phyloP scores from a whole-genome alignment of 2,888 invertebrate genomes.

The Chalcis sispes region DNA sequence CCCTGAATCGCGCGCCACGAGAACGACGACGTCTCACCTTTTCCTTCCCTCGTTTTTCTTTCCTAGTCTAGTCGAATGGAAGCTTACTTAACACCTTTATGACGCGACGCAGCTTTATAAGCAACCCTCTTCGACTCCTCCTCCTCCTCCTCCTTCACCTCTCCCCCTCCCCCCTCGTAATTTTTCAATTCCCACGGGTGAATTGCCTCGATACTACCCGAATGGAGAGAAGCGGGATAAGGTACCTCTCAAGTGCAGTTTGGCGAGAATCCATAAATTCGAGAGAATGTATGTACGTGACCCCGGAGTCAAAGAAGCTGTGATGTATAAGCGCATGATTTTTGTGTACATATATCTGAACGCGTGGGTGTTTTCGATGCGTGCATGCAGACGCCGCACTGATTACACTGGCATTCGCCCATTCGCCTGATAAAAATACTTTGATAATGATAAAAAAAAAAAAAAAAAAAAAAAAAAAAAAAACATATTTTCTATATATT shows the following conservation, averaged over 20 bases:
- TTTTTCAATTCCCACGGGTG: constrained; percentile 32
- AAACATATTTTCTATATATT: no score
- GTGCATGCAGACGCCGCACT: no score
- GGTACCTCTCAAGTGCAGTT: constrained; percentile 5
- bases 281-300: constrained; percentile 12
- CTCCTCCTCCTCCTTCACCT: no score
- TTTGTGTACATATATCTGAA: no score
- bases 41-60: no score
- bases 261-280: constrained; percentile 24
- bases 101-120: neutral
- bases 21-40: neutral
- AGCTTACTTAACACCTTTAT: constrained; percentile 39
- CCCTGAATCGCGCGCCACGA: constrained; percentile 40
- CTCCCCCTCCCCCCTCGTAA: constrained; percentile 4
- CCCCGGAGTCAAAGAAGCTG: neutral
- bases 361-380: no score
- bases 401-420: no score
- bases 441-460: no score
- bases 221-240: neutral
- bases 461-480: no score
- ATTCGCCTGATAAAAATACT: no score
- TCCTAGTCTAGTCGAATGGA: no score
- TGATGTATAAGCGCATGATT: neutral
- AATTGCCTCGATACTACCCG: constrained; percentile 4
- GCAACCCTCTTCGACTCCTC: no score